Evolutionary conservation across 1,140 invertebrate genomes (phyloP).

Genomic region (Stegodyphus mimosarum): DNA sequence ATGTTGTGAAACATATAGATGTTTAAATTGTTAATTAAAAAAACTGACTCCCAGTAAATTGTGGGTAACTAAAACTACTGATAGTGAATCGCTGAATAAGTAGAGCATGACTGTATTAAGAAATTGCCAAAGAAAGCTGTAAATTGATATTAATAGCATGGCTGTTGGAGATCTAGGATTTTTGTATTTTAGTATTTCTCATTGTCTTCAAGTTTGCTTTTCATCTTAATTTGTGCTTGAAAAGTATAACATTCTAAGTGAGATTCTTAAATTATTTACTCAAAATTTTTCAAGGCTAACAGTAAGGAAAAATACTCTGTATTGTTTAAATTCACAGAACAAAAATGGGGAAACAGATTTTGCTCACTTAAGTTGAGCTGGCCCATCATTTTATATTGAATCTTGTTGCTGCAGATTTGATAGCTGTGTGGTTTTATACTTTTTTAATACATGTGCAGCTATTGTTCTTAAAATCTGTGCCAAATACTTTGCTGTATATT

Average conservation of each 20-base stretch:
- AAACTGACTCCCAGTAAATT: too few species aligned
- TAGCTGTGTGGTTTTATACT: conserved; percentile 37
- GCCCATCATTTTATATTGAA: not conserved
- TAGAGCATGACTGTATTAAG: not conserved
- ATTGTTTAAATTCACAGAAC: not conserved
- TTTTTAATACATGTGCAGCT: conserved; percentile 53
- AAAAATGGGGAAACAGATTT: too few species aligned
- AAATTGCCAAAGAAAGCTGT: too few species aligned
- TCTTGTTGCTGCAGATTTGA: conserved; percentile 36
- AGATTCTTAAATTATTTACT: too few species aligned
- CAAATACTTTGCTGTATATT: conserved; percentile 34
- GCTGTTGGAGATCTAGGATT: not conserved
- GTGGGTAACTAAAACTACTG: too few species aligned
- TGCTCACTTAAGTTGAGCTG: not conserved
- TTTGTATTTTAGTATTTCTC: too few species aligned
- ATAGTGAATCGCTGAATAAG: too few species aligned
- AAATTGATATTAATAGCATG: not conserved
- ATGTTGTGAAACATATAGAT: too few species aligned
- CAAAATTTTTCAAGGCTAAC: too few species aligned
- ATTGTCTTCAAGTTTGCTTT: not conserved
- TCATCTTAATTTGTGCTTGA: not conserved
- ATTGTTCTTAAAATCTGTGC: conserved; percentile 39
- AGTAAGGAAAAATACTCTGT: not conserved
- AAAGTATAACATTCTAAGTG: not conserved
- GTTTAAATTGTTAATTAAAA: too few species aligned